Base-by-base conservation (phyloP, 2,797 vertebrate genomes). In the Esox lucius region DNA sequence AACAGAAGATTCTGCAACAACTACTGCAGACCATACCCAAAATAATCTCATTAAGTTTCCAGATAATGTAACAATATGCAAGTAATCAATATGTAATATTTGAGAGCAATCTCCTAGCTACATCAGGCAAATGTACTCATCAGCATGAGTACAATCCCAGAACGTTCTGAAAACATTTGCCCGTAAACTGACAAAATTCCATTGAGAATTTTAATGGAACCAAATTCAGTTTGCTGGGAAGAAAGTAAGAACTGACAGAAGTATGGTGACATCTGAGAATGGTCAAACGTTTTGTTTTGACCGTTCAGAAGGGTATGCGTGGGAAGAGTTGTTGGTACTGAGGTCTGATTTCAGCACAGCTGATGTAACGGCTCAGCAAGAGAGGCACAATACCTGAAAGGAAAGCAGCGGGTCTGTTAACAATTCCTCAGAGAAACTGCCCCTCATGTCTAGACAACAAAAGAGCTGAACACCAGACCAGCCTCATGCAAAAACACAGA, bases 361-460 rank as follows among this genome's bases (percentile, higher is more conserved):
- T 90, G 85, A 90, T 78, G 82, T 89, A 79, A 88, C 74, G 83
- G 87, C 85, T 89, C 62, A 84, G 78, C 83, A 86, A 79, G 78
- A 79, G 68, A 75, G 87, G 87, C 88, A 87, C 74, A 90, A 87
- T 80, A 83, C 76, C 82, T 83, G 67, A 85, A 78, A 79, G 83
- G 78, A 71, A 80, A 28, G 33, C 82, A 80, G 67, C 72, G 72
- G 68, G 67, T 80, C 75, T 82, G n/a, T 42, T 17, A 42, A 59
- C 53, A 66, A 71, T 80, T 80, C 59, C 70, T 61, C 51, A 28
- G 31, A 66, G 79, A 24, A 28, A 35, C 71, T 15, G 67, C 31
- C 46, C 35, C 71, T 80, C 56, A 16, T 61, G 80, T 84, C 70
- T 74, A 83, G 84, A 83, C 82, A 80, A 79, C 81, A 78, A 74